A percentile compares a stretch with the other conserved stretches of the same genome.
Conservation (phyloP, 2,797 vertebrate species). For the Acrossocheilus wenchowensis region DNA sequence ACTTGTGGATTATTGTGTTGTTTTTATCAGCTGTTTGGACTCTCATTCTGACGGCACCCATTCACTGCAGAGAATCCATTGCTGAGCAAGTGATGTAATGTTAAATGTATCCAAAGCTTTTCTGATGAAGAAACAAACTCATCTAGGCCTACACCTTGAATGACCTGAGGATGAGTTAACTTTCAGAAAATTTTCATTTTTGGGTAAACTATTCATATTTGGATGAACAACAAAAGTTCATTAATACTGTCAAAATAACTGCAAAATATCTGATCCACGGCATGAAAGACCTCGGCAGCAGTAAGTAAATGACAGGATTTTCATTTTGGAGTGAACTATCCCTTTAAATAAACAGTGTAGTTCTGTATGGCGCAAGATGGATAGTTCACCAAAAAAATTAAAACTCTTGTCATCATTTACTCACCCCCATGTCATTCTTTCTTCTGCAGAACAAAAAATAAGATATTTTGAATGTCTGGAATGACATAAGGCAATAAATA, state of each 20-base stretch:
- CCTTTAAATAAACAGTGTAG: conserved; percentile 3
- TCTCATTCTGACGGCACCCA: neutral
- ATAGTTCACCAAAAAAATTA: neutral
- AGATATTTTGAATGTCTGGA: neutral
- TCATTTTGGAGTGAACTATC: neutral
- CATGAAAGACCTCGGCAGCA: neutral
- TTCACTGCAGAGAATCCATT: neutral
- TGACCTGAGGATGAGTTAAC: neutral
- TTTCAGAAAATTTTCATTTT: neutral
- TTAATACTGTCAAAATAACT: neutral
- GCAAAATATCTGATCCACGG: neutral
- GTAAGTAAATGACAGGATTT: neutral
- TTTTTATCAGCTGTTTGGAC: neutral
- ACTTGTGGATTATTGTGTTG: neutral
- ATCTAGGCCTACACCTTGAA: neutral
- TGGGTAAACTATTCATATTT: neutral
- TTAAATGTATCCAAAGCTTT: neutral
- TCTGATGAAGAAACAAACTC: neutral
- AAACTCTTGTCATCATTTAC: neutral
- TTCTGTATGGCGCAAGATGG: neutral
- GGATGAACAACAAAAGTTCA: neutral
- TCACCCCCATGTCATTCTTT: neutral
- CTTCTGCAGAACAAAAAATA: neutral
- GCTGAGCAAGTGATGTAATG: neutral
- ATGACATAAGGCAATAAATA: neutral